These are phyloP conservation scores for Podarcis muralis DNA, from an alignment of 2,113 vertebrate species.

Conservation along the genomic window DNA sequence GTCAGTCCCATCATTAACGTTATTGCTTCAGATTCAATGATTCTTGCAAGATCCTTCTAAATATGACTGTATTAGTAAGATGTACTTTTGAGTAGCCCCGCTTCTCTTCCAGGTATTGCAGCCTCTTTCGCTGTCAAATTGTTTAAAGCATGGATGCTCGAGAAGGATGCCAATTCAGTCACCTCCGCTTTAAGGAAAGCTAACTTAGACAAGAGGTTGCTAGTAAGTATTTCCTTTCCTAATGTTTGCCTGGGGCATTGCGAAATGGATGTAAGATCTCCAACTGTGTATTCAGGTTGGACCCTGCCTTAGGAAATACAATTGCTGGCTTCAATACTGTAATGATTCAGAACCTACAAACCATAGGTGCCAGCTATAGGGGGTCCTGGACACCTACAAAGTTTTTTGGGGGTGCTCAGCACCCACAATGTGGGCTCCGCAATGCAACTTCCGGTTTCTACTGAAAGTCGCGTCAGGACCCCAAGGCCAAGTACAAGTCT, in stretches of 20 bases:
- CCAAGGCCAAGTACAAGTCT: too few species aligned
- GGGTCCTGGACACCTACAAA: too few species aligned
- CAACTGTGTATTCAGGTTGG: slow-evolving; percentile 20
- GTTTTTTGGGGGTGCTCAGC: too few species aligned
- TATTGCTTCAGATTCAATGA: background rate
- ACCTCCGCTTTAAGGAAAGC: slow-evolving; percentile 91
- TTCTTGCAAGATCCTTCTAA: background rate
- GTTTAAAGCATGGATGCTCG: slow-evolving; percentile 94
- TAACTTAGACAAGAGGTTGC: slow-evolving; percentile 90
- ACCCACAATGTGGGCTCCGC: too few species aligned
- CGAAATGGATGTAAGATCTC: slow-evolving; percentile 30
- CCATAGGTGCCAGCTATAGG: too few species aligned
- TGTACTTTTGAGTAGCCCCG: background rate
- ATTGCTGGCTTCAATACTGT: slow-evolving; percentile 45
- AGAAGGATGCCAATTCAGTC: slow-evolving; percentile 91
- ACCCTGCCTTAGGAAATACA: slow-evolving; percentile 34
- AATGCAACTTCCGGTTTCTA: too few species aligned
- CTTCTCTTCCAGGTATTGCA: slow-evolving; percentile 81
- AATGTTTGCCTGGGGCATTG: slow-evolving; percentile 11
- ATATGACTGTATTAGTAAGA: accelerated
- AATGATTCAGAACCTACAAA: too few species aligned
- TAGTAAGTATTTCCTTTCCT: slow-evolving; percentile 77
- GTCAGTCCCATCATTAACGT: background rate
- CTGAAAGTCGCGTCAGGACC: too few species aligned
- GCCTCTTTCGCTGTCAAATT: slow-evolving; percentile 91